Evolutionary conservation across 1,140 invertebrate genomes (phyloP).

Genomic region (Panagrolaimus sp.): DNA sequence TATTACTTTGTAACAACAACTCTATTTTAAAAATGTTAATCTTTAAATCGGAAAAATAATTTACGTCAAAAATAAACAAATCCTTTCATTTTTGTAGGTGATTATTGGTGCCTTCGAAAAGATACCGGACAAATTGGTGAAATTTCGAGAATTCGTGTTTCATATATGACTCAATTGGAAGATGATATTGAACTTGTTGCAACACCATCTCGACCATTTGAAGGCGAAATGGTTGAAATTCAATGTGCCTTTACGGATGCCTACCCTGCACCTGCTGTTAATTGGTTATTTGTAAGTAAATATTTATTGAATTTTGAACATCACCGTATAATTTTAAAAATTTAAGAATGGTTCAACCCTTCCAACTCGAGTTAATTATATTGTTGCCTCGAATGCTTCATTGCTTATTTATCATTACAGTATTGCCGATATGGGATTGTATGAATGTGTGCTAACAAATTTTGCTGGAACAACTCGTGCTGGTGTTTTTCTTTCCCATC

Average conservation of each 20-base stretch:
- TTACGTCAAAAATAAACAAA: too few species aligned
- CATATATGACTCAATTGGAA: slow-evolving; percentile 17
- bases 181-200: slow-evolving; percentile 16
- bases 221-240: slow-evolving; percentile 20
- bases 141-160: slow-evolving; percentile 17
- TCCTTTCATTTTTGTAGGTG: too few species aligned
- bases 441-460: slow-evolving; percentile 23
- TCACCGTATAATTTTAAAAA: slow-evolving; percentile 1
- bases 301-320: background rate
- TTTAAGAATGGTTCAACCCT: background rate
- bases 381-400: slow-evolving; percentile 29
- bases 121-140: slow-evolving; percentile 13
- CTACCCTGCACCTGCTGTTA: slow-evolving; percentile 20
- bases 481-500: background rate
- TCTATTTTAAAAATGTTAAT: too few species aligned
- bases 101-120: slow-evolving; percentile 31
- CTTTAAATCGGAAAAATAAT: too few species aligned
- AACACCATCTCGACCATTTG: slow-evolving; percentile 13
- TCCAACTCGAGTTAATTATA: background rate
- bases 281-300: slow-evolving; percentile 28
- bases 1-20: too few species aligned
- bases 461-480: slow-evolving; percentile 25
- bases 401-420: slow-evolving; percentile 21
- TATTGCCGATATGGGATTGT: slow-evolving; percentile 18
- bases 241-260: slow-evolving; percentile 17